Evolutionary conservation across 2,888 invertebrate genomes (phyloP).

Genomic region (Chrysopilus asiliformis): DNA sequence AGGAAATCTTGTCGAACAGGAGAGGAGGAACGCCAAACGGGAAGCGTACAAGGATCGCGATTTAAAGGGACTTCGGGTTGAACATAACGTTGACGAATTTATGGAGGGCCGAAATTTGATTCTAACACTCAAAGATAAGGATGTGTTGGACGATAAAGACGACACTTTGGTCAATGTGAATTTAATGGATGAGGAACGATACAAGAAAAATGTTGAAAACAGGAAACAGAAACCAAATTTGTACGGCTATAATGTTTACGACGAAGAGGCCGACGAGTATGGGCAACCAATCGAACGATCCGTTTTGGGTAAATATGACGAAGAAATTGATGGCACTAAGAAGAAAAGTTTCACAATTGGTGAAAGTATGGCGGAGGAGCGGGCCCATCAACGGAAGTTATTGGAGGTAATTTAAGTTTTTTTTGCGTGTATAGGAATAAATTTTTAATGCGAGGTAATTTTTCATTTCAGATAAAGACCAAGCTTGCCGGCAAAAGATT

Average conservation of each 20-base stretch:
- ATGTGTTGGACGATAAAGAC: slow-evolving; percentile 71
- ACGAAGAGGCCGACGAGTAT: slow-evolving; percentile 55
- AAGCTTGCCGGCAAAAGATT: slow-evolving; percentile 51
- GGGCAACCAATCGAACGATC: slow-evolving; percentile 49
- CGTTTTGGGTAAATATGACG: slow-evolving; percentile 86
- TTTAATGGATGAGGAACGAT: slow-evolving; percentile 70
- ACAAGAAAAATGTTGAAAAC: slow-evolving; percentile 70
- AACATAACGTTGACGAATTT: slow-evolving; percentile 60
- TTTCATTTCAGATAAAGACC: slow-evolving; percentile 37
- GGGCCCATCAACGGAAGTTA: slow-evolving; percentile 37
- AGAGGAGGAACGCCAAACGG: slow-evolving; percentile 44
- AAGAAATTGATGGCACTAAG: slow-evolving; percentile 69
- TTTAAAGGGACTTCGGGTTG: slow-evolving; percentile 70
- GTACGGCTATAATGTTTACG: slow-evolving; percentile 78
- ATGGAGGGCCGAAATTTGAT: slow-evolving; percentile 74
- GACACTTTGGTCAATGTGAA: slow-evolving; percentile 90
- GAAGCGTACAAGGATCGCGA: slow-evolving; percentile 54
- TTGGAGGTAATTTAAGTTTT: slow-evolving; percentile 19
- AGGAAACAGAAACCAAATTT: slow-evolving; percentile 69
- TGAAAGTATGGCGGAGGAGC: slow-evolving; percentile 42
- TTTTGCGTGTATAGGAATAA: background rate
- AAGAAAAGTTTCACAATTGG: slow-evolving; percentile 66
- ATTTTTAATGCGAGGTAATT: slow-evolving; percentile 1
- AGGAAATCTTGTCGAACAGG: slow-evolving; percentile 68
- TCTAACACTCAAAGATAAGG: slow-evolving; percentile 86